Conservation (phyloP, 2,113 vertebrate genomes). For the Trematocara stigmaticum region DNA sequence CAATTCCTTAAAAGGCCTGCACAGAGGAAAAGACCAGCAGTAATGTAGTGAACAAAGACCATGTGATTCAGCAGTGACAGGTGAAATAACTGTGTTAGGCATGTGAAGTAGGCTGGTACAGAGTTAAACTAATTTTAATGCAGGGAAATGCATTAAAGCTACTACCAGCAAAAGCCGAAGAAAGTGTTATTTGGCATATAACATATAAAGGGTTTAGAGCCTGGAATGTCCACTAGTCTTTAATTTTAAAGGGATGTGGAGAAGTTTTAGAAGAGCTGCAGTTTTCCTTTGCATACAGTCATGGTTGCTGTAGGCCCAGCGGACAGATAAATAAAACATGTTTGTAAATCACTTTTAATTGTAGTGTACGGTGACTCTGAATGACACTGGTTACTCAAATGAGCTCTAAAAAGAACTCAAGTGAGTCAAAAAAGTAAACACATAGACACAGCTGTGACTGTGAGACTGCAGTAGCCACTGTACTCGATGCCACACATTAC, state of each 20-base stretch:
- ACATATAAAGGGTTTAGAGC: neutral
- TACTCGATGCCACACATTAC: neutral
- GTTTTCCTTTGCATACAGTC: neutral
- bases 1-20: neutral
- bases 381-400: neutral
- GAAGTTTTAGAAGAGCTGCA: neutral
- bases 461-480: neutral
- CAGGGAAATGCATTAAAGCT: neutral
- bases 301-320: neutral
- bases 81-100: neutral
- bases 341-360: neutral
- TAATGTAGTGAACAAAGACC: neutral
- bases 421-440: conserved; percentile 3
- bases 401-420: neutral
- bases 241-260: neutral
- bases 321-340: neutral
- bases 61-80: neutral
- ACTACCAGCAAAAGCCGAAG: neutral
- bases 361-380: neutral
- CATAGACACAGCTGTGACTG: neutral
- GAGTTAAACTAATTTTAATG: neutral
- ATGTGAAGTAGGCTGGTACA: neutral
- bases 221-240: neutral
- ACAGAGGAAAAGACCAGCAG: neutral
- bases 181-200: neutral